phyloP scores from a whole-genome alignment of 2,113 vertebrate species.

The Periophthalmus modestus region DNA sequence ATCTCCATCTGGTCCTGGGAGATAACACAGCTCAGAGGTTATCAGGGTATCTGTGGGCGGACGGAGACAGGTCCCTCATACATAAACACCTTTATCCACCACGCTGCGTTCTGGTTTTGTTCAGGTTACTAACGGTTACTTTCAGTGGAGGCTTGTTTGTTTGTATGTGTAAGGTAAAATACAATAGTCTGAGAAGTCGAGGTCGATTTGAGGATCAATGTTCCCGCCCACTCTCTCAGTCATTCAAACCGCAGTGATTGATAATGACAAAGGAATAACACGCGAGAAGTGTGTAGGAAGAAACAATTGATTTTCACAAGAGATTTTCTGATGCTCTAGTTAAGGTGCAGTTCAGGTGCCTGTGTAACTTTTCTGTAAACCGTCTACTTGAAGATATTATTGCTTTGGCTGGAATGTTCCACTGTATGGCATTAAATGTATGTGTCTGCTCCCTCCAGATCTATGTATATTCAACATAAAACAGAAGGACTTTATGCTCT shows the following conservation, averaged over 20 bases:
- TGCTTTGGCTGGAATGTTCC: too few species aligned
- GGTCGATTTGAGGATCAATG: slow-evolving; percentile 57
- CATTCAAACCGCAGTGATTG: slow-evolving; percentile 32
- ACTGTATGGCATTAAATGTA: too few species aligned
- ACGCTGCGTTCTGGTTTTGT: slow-evolving; percentile 12
- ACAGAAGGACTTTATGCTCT: too few species aligned
- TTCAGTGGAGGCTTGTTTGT: slow-evolving; percentile 26
- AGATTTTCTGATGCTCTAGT: background rate
- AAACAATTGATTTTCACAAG: background rate
- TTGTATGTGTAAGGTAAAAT: slow-evolving; percentile 20
- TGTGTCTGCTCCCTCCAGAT: too few species aligned
- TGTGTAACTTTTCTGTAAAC: background rate
- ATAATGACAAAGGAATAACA: slow-evolving; percentile 15
- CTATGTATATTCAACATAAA: too few species aligned
- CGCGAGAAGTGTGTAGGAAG: slow-evolving; percentile 4
- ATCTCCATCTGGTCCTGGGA: slow-evolving; percentile 1
- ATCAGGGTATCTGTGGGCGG: slow-evolving; percentile 29
- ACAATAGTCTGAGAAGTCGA: slow-evolving; percentile 32
- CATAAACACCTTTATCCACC: slow-evolving; percentile 19
- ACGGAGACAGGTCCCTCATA: slow-evolving; percentile 17
- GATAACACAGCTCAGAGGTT: slow-evolving; percentile 17
- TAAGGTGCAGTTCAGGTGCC: background rate
- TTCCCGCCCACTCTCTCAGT: slow-evolving; percentile 35
- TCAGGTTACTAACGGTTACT: slow-evolving; percentile 22
- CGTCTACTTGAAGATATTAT: too few species aligned